Evolutionary conservation across 2,797 vertebrate species (phyloP), one percentile per base, ranked within the genome.

Genomic region (Crotalus adamanteus): DNA sequence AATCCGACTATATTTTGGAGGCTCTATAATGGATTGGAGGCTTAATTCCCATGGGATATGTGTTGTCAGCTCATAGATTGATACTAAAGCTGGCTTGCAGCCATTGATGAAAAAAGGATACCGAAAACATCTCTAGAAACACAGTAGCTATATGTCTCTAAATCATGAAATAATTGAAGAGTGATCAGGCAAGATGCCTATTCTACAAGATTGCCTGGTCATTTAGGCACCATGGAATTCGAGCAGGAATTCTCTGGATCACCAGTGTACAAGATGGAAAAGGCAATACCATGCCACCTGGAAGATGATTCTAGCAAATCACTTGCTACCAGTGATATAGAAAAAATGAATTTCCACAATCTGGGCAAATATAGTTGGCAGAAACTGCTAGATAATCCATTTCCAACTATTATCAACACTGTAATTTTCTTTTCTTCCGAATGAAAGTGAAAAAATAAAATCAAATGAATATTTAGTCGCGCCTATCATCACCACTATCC

Each of bases 401-500:
- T 16, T 69, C n/a, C 20, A 42, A 16, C 31, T 22, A 9, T n/a
- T 56, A 31, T n/a, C 6, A 86, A 14, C 6, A 18, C 16, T 8
- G 47, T 25, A 11, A 86, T 0, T 91, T 69, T 16, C 5, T 22
- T 94, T 92, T 14, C 3, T 92, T 12, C 11, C 16, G 51, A 4
- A 4, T 65, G 73, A 91, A 8, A 85, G 2, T 11, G 88, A 31
- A 87, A 78, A 2, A 94, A 1, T 18, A 91, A 92, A 88, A 13
- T 94, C 28, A 87, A 3, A 31, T 0, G 59, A 20, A 63, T 28
- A 0, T 60, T 47, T 28, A 31, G 12, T 69, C 85, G 83, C n/a
- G 0, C 6, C 16, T 0, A 56, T n/a, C 13, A 26, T 13, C 3
- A 60, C 5, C 47, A 26, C 37, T 1, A 14, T 87, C 0, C 22